Evolutionary conservation across 2,113 vertebrate genomes (phyloP), one percentile per base, ranked within the genome.

Genomic region (Centropus bengalensis): DNA sequence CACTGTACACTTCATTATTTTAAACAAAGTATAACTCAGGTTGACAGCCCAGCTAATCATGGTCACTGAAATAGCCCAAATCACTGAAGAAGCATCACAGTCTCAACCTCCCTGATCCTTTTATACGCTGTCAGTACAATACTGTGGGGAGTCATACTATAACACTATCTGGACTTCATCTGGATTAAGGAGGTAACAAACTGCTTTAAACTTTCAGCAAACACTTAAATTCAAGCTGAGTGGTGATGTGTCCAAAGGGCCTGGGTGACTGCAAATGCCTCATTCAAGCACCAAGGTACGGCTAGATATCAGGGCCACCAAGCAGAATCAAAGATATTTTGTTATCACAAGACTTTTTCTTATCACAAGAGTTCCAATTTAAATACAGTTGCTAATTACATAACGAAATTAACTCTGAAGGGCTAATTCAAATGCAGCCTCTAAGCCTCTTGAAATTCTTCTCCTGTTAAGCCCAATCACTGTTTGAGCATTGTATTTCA

Each of bases 241-340:
- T 36, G 38, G 30, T 44, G 40, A 81, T 49, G 47, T 3, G 5
- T 6, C 24, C 51, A 49, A 18, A 76, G 40, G 3, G 19, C 62
- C 27, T 30, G 12, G 55, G n/a, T 33, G 33, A n/a, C 42, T n/a
- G 22, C 3, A 7, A 81, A 59, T 26, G 15, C 42, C 56, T 81
- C 0, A 0, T 56, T 19, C 45, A 15, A 5, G 66, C 7, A 2
- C 10, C 4, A 8, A 51, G 51, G 26, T 2, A 30, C 47, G 40
- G 64, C 30, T 59, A 54, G 60, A 26, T 27, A 62, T 15, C 59
- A 71, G 33, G 38, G 36, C 36, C 70, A 42, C 3, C 3, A 47
- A 13, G 27, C 20, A 33, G 51, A 81, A 78, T 2, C 17, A 10
- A 71, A 69, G 51, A 81, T 40, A 22, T 24, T 32, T 54, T 8